Base-by-base conservation (phyloP, 2,888 invertebrate genomes). In the Muscina levida region DNA sequence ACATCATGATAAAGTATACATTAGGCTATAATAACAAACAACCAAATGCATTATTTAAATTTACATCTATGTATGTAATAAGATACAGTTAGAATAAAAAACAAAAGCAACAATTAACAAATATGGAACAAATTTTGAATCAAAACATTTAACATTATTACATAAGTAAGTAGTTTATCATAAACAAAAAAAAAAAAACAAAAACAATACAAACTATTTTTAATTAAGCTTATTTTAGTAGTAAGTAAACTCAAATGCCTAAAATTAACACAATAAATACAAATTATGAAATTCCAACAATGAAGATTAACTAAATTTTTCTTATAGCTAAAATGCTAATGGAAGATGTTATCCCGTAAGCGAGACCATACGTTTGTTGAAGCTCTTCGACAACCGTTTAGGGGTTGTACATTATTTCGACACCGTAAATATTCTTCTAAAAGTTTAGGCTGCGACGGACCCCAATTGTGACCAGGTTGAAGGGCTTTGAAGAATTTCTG, bases 381-480 rank as follows among this genome's bases (percentile, higher is more conserved):
- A 68, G 53, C n/a, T 10, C 19, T n/a, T 31, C 44, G 22, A 48
- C 11, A 42, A 8, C 67, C 57, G 8, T 8, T 1, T n/a, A n/a
- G n/a, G n/a, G n/a, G n/a, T n/a, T 19, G 37, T 8, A 73, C 31
- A 0, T 77, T 66, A 13, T 83, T 82, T 3, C 79, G 68, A 31
- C 85, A 84, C 17, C 90, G 87, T 2, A 87, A 66, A 73, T 93
- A 93, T 68, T 92, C 91, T 57, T 91, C 91, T 22, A 90, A 90
- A 5, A 87, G 87, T 51, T 90, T 88, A 0, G 90, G 82, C 13
- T 90, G 87, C 1, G 85, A 77, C 0, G 90, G 90, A 37, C 90
- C 90, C 90, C 90, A 90, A 5, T 84, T 85, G 6, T 77, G 17
- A 0, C 86, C 86, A 42, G 90, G 90, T 37, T 86, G 80, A 77